Evolutionary conservation across 2,113 vertebrate species (phyloP).

Genomic region (Anhinga rufa): DNA sequence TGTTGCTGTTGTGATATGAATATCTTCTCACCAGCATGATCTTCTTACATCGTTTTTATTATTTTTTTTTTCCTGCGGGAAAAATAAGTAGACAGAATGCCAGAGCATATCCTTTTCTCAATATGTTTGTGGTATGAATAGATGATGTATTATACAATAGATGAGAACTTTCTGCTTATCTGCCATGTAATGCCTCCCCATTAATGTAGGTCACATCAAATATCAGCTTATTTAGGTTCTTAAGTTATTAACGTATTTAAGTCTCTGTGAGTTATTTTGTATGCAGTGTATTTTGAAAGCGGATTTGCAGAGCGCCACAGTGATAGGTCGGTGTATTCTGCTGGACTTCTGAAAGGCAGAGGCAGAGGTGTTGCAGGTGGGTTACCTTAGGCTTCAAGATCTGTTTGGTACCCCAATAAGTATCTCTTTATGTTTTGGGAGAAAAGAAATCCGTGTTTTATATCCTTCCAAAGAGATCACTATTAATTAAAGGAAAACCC

Average conservation of each 20-base stretch:
- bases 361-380: neutral
- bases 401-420: neutral
- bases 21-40: constrained; percentile 38
- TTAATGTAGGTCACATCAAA: constrained; percentile 57
- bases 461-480: neutral
- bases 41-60: constrained; percentile 32
- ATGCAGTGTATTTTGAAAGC: neutral
- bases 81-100: constrained; percentile 24
- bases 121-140: constrained; percentile 35
- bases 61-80: neutral
- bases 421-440: neutral
- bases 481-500: neutral
- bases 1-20: constrained; percentile 18
- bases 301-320: neutral
- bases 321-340: neutral
- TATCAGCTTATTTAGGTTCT: constrained; percentile 52
- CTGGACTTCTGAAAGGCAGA: neutral
- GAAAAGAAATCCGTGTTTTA: constrained; percentile 4
- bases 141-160: constrained; percentile 17
- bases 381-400: constrained; percentile 21
- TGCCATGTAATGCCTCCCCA: neutral
- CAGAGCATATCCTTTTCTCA: neutral
- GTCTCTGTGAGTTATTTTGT: neutral
- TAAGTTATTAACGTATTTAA: constrained; percentile 55
- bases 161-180: constrained; percentile 49